Base-by-base conservation (phyloP, 1,140 invertebrate species). In the Drosophila persimilis region DNA sequence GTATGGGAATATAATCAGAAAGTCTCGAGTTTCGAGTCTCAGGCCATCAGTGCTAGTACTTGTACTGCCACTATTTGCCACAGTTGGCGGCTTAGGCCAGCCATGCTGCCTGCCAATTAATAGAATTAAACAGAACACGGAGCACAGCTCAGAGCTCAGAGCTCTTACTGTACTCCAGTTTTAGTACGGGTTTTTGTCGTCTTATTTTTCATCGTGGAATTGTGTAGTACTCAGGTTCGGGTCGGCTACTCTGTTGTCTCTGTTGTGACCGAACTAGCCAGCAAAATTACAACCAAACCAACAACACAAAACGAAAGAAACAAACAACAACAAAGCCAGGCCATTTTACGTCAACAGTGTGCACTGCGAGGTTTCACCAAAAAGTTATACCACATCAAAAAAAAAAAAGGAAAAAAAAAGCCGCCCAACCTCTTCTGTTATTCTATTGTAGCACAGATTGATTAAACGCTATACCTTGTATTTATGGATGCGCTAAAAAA, bases 91-190 rank as follows among this genome's bases (percentile, higher is more conserved):
- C 61, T 29, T 29, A 1, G 73, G 54, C 62, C 67, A 67, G 35
- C 35, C 35, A 39, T 13, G 11, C 35, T 73, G 78, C 67, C 78
- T 73, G 78, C 67, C 78, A 80, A 81, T 80, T 81, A 80, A 81
- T 59, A 72, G 73, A 54, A 63, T 81, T 73, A 60, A 77, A 81
- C 46, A 80, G 73, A 81, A 80, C 73, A 66, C 66, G 44, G 57
- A 80, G 73, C 77, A 80, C 73, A 66, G 61, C 73, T 62, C 66
- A 47, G 57, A 80, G 73, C 77, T 77, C 66, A 66, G 61, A 44
- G 57, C 66, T 72, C 47, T 67, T 64, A 81, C 79, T 81, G 78
- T 81, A 73, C 63, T 81, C 67, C 54, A 77, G 73, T 77, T 76
- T 73, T 62, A 63, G 73, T 66, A 69, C 57, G 74, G 67, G 46